Percentiles rank a stretch among this genome's conserved stretches.
phyloP scores from a whole-genome alignment of 1,140 invertebrate genomes.

The Holcopasites calliopsidis region DNA sequence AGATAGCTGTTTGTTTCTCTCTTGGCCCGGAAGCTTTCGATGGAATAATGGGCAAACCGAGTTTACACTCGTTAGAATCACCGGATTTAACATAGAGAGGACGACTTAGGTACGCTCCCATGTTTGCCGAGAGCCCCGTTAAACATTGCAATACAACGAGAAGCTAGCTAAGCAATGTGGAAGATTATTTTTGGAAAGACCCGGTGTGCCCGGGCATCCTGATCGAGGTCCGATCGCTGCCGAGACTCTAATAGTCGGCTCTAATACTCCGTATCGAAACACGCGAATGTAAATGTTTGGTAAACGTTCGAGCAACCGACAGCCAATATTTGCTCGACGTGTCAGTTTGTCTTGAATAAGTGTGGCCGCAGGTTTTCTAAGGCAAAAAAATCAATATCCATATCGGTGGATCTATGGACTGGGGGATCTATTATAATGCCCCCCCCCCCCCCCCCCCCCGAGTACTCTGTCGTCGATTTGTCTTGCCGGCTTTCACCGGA shows the following conservation, averaged over 20 bases:
- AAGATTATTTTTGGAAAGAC: too few relatives aligned
- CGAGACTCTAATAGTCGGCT: too few relatives aligned
- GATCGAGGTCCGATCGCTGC: too few relatives aligned
- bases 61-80: not conserved
- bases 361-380: not conserved
- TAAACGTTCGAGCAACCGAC: not conserved
- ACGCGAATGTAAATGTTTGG: constrained; percentile 35
- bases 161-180: constrained; percentile 15
- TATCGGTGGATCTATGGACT: not conserved
- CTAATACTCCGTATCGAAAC: too few relatives aligned
- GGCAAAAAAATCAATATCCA: not conserved
- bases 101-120: not conserved
- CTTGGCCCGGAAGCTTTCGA: not conserved
- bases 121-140: constrained; percentile 41
- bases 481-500: constrained; percentile 10
- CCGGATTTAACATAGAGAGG: not conserved
- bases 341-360: not conserved
- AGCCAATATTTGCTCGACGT: constrained; percentile 24
- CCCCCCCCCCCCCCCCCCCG: too few relatives aligned
- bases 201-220: too few relatives aligned
- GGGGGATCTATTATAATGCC: not conserved
- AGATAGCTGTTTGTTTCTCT: constrained; percentile 1
- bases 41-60: constrained; percentile 1
- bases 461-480: not conserved
- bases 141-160: constrained; percentile 20